Conservation (phyloP, 2,797 vertebrate species). For the Nothura maculosa region DNA sequence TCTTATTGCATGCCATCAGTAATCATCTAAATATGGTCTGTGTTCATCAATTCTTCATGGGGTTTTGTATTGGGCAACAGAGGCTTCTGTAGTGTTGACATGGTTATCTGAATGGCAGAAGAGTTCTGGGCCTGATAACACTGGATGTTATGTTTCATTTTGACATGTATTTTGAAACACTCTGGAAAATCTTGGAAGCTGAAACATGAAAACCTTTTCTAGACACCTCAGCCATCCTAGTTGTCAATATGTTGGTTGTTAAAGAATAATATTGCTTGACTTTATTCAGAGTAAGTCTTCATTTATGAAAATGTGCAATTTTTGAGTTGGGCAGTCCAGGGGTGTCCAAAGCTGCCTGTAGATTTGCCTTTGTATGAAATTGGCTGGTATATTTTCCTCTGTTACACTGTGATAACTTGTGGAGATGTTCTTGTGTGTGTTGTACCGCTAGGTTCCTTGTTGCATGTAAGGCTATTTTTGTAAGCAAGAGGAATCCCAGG, state of each 20-base stretch:
- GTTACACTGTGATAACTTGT: constrained; percentile 72
- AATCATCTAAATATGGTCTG: neutral
- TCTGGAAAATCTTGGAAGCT: neutral
- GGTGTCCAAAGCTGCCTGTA: constrained; percentile 38
- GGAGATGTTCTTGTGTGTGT: constrained; percentile 51
- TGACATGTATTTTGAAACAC: neutral
- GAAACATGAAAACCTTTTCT: neutral
- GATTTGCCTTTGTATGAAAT: constrained; percentile 60
- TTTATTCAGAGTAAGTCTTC: constrained; percentile 23
- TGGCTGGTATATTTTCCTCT: constrained; percentile 52
- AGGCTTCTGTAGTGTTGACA: neutral
- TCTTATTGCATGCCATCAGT: constrained; percentile 37
- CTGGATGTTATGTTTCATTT: neutral
- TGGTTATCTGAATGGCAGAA: neutral
- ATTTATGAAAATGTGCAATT: constrained; percentile 10
- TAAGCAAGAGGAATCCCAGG: constrained; percentile 51
- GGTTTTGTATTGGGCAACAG: constrained; percentile 20
- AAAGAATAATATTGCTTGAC: neutral
- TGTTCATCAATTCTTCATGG: neutral
- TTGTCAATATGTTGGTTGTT: neutral
- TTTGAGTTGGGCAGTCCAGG: constrained; percentile 4
- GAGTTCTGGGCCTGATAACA: neutral
- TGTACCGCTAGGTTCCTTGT: constrained; percentile 53
- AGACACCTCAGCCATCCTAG: neutral
- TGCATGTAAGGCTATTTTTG: constrained; percentile 53